Percentiles rank a stretch among this genome's conserved stretches.
These are phyloP conservation scores for Martes martes DNA, from an alignment of 2,113 vertebrate genomes.

Conservation along the genomic window DNA sequence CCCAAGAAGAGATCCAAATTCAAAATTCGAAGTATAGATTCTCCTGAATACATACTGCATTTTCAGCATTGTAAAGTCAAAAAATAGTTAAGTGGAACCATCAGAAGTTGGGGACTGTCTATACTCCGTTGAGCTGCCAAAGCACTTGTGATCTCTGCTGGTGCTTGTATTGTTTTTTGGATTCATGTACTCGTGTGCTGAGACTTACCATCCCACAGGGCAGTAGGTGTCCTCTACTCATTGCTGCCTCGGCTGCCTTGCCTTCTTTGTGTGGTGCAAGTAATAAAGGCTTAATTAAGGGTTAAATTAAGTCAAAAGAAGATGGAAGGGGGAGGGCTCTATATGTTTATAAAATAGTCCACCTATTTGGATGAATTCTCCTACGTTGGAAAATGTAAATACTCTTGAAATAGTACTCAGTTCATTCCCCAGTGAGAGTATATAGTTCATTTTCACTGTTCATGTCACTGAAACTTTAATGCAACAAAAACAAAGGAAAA, in stretches of 20 bases:
- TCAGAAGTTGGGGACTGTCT: neutral
- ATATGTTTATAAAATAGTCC: neutral
- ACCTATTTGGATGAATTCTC: neutral
- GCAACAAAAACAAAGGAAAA: neutral
- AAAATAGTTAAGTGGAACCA: neutral
- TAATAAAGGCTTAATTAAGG: neutral
- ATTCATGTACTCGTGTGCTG: too few species aligned
- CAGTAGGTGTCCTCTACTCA: neutral
- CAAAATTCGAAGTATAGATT: neutral
- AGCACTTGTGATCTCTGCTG: neutral
- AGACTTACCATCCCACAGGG: neutral
- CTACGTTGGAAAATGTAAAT: neutral
- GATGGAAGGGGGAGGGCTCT: neutral
- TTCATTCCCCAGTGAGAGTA: neutral
- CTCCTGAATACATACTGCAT: neutral
- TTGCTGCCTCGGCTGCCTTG: neutral
- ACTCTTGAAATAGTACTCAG: neutral
- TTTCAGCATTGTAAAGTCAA: neutral
- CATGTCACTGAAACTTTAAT: neutral
- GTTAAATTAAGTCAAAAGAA: neutral
- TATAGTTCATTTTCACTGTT: neutral
- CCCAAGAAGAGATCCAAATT: neutral
- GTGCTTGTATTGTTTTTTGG: neutral
- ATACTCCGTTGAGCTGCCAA: neutral
- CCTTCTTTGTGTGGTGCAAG: neutral